phyloP scores from a whole-genome alignment of 2,888 invertebrate genomes.

The Chouioia cunea region DNA sequence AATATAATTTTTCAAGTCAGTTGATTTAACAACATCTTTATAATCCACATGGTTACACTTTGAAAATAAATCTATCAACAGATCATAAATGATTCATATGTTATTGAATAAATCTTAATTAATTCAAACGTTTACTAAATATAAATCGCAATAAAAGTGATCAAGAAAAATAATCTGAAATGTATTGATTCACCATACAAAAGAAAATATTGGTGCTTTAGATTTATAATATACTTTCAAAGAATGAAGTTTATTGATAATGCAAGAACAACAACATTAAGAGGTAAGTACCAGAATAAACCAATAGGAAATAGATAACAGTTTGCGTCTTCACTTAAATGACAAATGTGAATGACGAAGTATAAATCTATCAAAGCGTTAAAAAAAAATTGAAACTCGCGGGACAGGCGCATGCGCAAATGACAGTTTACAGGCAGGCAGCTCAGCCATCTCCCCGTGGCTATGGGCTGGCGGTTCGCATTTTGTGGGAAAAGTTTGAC shows the following conservation, averaged over 20 bases:
- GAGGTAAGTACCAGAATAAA: not conserved
- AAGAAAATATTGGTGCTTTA: too few species aligned
- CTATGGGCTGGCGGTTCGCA: constrained; percentile 8
- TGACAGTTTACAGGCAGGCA: constrained; percentile 8
- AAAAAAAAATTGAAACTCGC: constrained; percentile 21
- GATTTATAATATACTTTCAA: too few species aligned
- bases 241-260: too few species aligned
- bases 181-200: not conserved
- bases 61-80: too few species aligned
- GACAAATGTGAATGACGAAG: too few species aligned
- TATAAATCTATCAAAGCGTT: constrained; percentile 1
- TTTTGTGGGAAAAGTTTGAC: not conserved
- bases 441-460: constrained; percentile 24
- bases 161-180: not conserved
- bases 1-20: constrained; percentile 1
- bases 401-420: constrained; percentile 32
- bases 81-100: too few species aligned
- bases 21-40: constrained; percentile 2
- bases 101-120: not conserved
- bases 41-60: too few species aligned
- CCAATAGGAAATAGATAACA: too few species aligned
- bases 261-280: too few species aligned
- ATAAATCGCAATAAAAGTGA: not conserved
- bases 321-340: too few species aligned
- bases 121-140: not conserved